phyloP scores from a whole-genome alignment of 2,888 invertebrate species.

The Hyles lineata region DNA sequence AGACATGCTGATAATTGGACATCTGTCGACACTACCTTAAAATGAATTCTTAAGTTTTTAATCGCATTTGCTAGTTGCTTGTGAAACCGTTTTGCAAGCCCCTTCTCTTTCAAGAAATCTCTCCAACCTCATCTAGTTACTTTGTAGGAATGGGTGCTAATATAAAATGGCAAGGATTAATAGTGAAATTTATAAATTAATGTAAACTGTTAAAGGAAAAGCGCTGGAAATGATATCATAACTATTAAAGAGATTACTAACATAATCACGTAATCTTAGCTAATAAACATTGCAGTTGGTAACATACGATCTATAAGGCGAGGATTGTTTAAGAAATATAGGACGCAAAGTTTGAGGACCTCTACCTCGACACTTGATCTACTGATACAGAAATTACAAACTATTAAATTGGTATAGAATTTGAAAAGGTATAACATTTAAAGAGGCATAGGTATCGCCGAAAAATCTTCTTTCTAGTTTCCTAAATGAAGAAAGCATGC shows the following conservation, averaged over 20 bases:
- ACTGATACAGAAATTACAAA: no score
- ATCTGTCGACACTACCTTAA: conserved; percentile 51
- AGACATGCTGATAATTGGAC: conserved; percentile 54
- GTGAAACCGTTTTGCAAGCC: conserved; percentile 26
- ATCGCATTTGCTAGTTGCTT: conserved; percentile 18
- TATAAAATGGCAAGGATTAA: neutral
- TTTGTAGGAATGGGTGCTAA: conserved; percentile 11
- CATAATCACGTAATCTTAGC: no score
- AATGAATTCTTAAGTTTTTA: conserved; percentile 27
- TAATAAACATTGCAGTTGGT: no score
- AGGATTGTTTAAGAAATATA: no score
- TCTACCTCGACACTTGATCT: no score
- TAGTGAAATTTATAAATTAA: neutral
- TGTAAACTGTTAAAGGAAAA: neutral
- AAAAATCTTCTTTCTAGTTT: no score
- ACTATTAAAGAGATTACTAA: neutral
- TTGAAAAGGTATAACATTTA: no score
- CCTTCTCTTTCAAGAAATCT: conserved; percentile 20
- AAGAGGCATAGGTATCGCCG: no score
- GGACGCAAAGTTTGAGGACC: no score
- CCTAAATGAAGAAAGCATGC: neutral
- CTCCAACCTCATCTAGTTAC: conserved; percentile 19
- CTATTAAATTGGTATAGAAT: no score
- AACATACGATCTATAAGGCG: no score
- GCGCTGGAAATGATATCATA: neutral